Conservation (phyloP, 2,113 vertebrate genomes). For the Callospermophilus lateralis region DNA sequence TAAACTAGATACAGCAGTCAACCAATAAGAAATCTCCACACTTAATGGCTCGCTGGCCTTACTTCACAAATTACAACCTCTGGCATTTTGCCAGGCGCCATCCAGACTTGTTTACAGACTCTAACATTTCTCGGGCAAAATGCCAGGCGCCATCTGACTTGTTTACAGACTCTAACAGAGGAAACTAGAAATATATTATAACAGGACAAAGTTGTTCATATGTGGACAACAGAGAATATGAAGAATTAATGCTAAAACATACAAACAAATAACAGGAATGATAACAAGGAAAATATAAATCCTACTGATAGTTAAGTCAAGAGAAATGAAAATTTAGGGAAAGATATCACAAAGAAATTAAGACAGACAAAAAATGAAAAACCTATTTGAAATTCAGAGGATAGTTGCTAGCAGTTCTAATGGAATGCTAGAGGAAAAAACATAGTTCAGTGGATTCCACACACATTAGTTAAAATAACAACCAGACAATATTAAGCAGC, state of each 20-base stretch:
- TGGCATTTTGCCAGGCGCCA: too few species aligned
- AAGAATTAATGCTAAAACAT: neutral
- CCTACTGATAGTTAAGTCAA: neutral
- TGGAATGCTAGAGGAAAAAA: neutral
- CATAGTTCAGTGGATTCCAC: neutral
- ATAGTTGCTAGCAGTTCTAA: neutral
- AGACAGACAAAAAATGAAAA: neutral
- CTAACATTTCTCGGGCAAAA: too few species aligned
- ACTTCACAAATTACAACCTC: too few species aligned
- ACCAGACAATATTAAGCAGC: too few species aligned
- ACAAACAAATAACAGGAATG: neutral
- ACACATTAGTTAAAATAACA: neutral
- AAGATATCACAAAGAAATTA: neutral
- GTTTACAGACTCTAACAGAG: too few species aligned
- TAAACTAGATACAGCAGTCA: too few species aligned
- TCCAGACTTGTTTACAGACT: too few species aligned
- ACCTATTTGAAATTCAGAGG: conserved; percentile 5
- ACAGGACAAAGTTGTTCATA: neutral
- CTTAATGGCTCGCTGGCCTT: too few species aligned
- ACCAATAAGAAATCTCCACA: too few species aligned
- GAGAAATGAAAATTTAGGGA: neutral
- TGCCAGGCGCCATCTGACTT: too few species aligned
- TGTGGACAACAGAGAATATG: neutral
- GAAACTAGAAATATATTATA: neutral
- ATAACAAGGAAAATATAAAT: conserved; percentile 8